These are phyloP conservation scores for Peromyscus eremicus DNA, from an alignment of 2,797 vertebrate genomes.

Conservation along the genomic window DNA sequence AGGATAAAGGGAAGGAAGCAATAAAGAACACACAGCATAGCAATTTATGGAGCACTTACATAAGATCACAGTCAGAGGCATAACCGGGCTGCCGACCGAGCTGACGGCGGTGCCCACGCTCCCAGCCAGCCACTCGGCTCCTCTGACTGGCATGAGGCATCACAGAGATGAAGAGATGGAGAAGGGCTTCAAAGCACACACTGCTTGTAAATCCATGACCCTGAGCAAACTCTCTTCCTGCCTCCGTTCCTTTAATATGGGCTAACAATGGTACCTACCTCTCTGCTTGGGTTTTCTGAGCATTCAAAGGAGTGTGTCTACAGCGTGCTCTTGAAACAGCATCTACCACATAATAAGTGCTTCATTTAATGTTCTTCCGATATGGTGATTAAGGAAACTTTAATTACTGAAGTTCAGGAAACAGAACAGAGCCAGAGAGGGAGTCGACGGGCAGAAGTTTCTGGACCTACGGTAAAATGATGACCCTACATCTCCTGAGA, in stretches of 20 bases:
- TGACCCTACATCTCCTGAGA: background rate
- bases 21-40: slow-evolving; percentile 31
- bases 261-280: background rate
- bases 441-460: background rate
- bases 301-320: background rate
- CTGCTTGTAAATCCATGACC: background rate
- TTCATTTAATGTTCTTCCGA: background rate
- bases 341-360: background rate
- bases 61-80: slow-evolving; percentile 49
- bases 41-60: slow-evolving; percentile 11
- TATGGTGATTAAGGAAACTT: background rate
- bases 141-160: background rate
- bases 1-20: slow-evolving; percentile 66
- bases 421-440: background rate
- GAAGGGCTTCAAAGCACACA: too few relatives aligned
- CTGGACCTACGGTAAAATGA: background rate
- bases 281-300: background rate
- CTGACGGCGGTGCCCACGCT: background rate
- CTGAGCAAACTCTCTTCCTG: background rate
- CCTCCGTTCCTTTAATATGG: background rate
- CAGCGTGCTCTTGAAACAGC: background rate
- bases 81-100: background rate
- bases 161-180: background rate
- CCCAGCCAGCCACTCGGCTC: background rate
- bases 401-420: background rate